Base-by-base conservation (phyloP, 2,888 invertebrate genomes). In the Sialis lutaria region DNA sequence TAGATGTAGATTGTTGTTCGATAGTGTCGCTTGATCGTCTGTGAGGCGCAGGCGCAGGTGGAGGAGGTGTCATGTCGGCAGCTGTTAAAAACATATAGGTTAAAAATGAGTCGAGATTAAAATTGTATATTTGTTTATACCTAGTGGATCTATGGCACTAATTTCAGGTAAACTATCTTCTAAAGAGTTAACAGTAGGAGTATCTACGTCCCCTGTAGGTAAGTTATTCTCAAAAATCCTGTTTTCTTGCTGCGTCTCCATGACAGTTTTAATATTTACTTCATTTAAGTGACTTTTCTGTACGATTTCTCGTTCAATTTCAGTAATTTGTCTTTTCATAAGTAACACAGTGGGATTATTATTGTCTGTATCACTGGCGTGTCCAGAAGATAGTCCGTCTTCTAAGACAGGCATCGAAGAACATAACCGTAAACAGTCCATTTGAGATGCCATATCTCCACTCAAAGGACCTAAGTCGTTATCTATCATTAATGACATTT, bases 371-470 rank as follows among this genome's bases (percentile, higher is more conserved):
- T 93, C 93, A 52, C 91, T 91, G 1, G 83, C 89, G 61, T 92
- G 92, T 2, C 92, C 92, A 35, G 92, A 92, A 2, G 92, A 92
- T 48, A 95, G 69, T 0, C 92, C 93, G 64, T 95, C 95, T 62
- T 93, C 92, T 41, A 95, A 76, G 10, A 90, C 82, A 0, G 95
- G 95, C 84, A 95, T 85, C 56, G 79, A 79, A 44, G 78, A 79
- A 65, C 74, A 83, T 66, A 76, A 74, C 63, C 75, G 74, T 37
- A 78, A 69, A 57, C 76, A 74, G 60, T 77, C 77, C 40, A 73
- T 73, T 55, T 73, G 75, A 50, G 75, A 73, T 40, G 75, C 73
- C 45, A 77, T 59, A 55, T 72, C 74, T 42, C 75, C 75, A 46
- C 65, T 66, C 42, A 64, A 61, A 50, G 65, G 64, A 53, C 61